Evolutionary conservation across 2,888 invertebrate genomes (phyloP).

Genomic region (Colletes collaris): DNA sequence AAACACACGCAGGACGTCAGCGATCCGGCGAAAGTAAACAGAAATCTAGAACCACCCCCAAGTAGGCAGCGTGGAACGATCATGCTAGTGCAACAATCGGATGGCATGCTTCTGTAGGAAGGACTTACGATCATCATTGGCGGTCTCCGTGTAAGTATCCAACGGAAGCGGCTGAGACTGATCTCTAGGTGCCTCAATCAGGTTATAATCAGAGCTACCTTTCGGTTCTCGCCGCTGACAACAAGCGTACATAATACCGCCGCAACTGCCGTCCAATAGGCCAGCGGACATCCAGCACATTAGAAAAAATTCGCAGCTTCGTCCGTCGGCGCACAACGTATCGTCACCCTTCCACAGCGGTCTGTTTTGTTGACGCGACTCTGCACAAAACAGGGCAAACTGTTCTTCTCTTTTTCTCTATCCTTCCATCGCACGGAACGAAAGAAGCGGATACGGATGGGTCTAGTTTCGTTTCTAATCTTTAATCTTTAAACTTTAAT

Average conservation of each 20-base stretch:
- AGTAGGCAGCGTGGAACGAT: slow-evolving; percentile 23
- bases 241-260: slow-evolving; percentile 92
- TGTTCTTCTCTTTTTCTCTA: slow-evolving; percentile 30
- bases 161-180: slow-evolving; percentile 78
- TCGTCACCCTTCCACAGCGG: slow-evolving; percentile 83
- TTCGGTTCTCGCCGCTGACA: slow-evolving; percentile 87
- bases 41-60: not conserved
- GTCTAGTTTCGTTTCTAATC: not conserved
- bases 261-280: slow-evolving; percentile 92
- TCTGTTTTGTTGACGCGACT: slow-evolving; percentile 81
- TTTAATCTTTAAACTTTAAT: not conserved
- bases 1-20: not conserved
- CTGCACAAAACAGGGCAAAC: slow-evolving; percentile 76
- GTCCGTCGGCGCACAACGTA: slow-evolving; percentile 88
- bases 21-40: no score
- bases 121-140: slow-evolving; percentile 86
- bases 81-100: slow-evolving; percentile 58
- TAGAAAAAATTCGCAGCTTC: slow-evolving; percentile 95
- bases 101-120: slow-evolving; percentile 79
- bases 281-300: slow-evolving; percentile 96
- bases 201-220: slow-evolving; percentile 80
- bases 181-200: slow-evolving; percentile 79
- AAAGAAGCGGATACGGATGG: not conserved
- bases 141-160: slow-evolving; percentile 85
- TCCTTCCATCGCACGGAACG: no score